Conservation (phyloP, 2,113 vertebrate genomes). For the Cavia aperea region DNA sequence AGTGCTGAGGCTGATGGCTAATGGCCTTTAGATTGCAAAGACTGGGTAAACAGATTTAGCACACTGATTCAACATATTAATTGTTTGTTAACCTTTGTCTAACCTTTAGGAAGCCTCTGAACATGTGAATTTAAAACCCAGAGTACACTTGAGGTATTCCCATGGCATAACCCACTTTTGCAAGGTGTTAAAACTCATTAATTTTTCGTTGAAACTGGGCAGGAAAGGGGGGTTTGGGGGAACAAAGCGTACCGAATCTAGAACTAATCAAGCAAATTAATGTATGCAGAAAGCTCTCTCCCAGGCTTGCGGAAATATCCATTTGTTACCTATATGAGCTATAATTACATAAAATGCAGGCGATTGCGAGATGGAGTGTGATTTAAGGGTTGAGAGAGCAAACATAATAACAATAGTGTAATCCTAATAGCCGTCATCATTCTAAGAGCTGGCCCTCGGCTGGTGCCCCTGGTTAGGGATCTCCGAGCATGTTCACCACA, state of each 20-base stretch:
- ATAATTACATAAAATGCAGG: constrained; percentile 70
- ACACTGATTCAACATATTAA: constrained; percentile 60
- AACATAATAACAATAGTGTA: constrained; percentile 64
- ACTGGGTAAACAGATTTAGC: constrained; percentile 63
- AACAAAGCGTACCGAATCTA: constrained; percentile 59
- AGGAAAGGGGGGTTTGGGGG: constrained; percentile 36
- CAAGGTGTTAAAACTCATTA: constrained; percentile 56
- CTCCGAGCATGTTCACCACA: constrained; percentile 31
- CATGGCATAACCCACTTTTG: background rate
- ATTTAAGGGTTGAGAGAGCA: constrained; percentile 72
- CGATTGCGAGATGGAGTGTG: constrained; percentile 58
- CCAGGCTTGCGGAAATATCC: constrained; percentile 59
- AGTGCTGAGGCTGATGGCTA: constrained; percentile 42
- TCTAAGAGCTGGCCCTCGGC: constrained; percentile 61
- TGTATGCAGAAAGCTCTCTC: constrained; percentile 65
- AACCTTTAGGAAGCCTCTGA: constrained; percentile 69
- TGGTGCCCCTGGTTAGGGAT: constrained; percentile 39
- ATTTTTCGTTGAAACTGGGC: constrained; percentile 62
- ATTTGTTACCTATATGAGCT: constrained; percentile 72
- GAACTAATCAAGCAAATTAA: constrained; percentile 72
- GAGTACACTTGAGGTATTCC: constrained; percentile 23
- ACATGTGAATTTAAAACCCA: constrained; percentile 49
- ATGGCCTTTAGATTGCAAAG: constrained; percentile 55
- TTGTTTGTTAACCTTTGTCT: constrained; percentile 70
- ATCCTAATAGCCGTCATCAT: constrained; percentile 64